Evolutionary conservation across 2,888 invertebrate species (phyloP), one percentile per base, ranked within the genome.

Genomic region (Cerastis leucographa): DNA sequence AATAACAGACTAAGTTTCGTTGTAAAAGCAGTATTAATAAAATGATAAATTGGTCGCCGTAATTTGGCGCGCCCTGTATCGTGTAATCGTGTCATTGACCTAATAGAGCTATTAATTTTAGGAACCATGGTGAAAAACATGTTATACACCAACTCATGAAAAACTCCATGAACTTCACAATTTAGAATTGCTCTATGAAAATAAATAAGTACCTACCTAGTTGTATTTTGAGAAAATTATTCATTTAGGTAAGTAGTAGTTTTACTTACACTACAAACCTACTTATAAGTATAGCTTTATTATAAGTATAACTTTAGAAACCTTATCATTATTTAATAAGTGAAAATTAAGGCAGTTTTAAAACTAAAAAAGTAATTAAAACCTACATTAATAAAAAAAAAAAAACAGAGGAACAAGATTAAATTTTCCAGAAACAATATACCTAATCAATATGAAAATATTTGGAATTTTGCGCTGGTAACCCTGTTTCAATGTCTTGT

Each of bases 51-150:
- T 59, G 69, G 51, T 69, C 51, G 51, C 65, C 46, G 51, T 83
- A 54, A 69, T 83, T 65, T 65, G 64, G 68, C 64, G 44, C 78
- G 44, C 78, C 64, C 69, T 69, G 22, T 51, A 17, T 51, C 61
- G 44, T 49, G 67, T 82, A 25, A 67, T 46, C 76, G 76, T 77
- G 54, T 56, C 81, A 56, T 25, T 83, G 78, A 78, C 78, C 64
- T 69, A 59, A 65, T n/a, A n/a, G 25, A 65, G n/a, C 78, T 14
- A 65, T 46, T 80, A 40, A 59, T 78, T 83, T 65, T 17, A 66
- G n/a, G 46, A 35, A 62, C 14, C 19, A 46, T 29, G 56, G 61
- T 56, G 25, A 19, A 83, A 81, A 59, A 62, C 59, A 8, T 14
- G 5, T 42, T 35, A 29, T 29, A 54, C 62, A 56, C 19, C 40